Base-by-base conservation (phyloP, 1,140 invertebrate species). In the Leptinotarsa defecta region DNA sequence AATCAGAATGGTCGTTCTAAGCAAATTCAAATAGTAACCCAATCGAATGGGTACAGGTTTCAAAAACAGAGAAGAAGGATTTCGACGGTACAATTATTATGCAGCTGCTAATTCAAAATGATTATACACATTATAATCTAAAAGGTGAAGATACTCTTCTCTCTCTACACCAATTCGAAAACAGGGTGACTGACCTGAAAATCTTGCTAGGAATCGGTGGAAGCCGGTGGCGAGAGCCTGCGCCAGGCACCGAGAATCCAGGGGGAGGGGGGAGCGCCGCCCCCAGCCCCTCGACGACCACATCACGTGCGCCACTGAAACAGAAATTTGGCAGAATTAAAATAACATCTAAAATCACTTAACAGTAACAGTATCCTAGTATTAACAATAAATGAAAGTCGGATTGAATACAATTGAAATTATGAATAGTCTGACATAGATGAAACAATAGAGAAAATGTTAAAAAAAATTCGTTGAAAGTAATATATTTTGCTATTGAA, bases 241-340 rank as follows among this genome's bases (percentile, higher is more conserved):
- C 80, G 83, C 81, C 77, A 85, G 82, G 77, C 83, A 82, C 80
- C 81, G 79, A 64, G 83, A 77, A 64, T 80, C 79, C 62, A 79
- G 79, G 77, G 81, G 82, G 65, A 78, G 78, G 74, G 81, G 81
- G 79, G 77, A 74, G 71, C 81, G 74, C 77, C 74, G 74, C 79
- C 79, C 77, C 79, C 77, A 73, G 71, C 83, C 81, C 82, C 81
- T 81, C 80, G 81, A 80, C 72, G 83, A 81, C 82, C 79, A 81
- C 84, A 85, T 85, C 84, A 85, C 83, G 84, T 85, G 83, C 81
- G 82, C 84, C 84, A 84, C 84, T 85, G 84, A 80, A 85, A 81
- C 75, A 78, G 74, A 81, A 77, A 78, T 43, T 43, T 8, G 0
- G 8, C 34, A 43, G 34, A 43, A 43, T 43, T 43, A 43, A 43